A percentile compares a stretch with the other conserved stretches of the same genome.
Evolutionary conservation across 2,113 vertebrate genomes (phyloP).

Genomic region (Platysteira castanea): DNA sequence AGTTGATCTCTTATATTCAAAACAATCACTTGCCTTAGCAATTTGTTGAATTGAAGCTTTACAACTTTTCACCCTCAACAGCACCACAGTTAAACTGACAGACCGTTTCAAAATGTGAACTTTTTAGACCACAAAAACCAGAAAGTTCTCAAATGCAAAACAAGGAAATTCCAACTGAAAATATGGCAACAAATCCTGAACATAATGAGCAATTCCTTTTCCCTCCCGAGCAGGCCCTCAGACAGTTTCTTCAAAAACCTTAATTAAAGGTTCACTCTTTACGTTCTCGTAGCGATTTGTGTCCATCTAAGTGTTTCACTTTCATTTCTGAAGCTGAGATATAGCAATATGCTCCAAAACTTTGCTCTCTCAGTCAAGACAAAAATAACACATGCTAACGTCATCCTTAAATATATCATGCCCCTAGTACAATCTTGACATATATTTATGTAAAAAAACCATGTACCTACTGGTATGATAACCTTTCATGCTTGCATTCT

Average conservation of each 20-base stretch:
- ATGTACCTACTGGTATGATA: neutral
- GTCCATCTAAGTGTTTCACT: neutral
- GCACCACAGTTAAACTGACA: neutral
- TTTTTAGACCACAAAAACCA: neutral
- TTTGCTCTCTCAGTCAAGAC: neutral
- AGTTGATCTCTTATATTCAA: neutral
- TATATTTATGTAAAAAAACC: neutral
- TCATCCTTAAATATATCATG: slow-evolving; percentile 30
- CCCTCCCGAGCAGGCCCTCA: neutral
- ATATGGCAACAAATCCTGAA: neutral
- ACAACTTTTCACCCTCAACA: neutral
- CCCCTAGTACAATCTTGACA: neutral
- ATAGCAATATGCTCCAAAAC: neutral
- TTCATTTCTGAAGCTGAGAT: slow-evolving; percentile 3
- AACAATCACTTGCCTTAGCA: neutral
- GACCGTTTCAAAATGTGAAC: neutral
- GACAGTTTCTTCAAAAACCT: neutral
- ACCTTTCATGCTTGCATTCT: slow-evolving; percentile 30
- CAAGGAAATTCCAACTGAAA: neutral
- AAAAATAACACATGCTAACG: slow-evolving; percentile 2
- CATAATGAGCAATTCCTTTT: neutral
- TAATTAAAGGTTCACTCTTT: neutral
- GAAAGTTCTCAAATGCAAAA: neutral
- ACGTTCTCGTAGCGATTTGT: neutral
- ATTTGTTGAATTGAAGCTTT: neutral